These are phyloP conservation scores for Callionymus lyra DNA, from an alignment of 2,113 vertebrate genomes.

Conservation along the genomic window DNA sequence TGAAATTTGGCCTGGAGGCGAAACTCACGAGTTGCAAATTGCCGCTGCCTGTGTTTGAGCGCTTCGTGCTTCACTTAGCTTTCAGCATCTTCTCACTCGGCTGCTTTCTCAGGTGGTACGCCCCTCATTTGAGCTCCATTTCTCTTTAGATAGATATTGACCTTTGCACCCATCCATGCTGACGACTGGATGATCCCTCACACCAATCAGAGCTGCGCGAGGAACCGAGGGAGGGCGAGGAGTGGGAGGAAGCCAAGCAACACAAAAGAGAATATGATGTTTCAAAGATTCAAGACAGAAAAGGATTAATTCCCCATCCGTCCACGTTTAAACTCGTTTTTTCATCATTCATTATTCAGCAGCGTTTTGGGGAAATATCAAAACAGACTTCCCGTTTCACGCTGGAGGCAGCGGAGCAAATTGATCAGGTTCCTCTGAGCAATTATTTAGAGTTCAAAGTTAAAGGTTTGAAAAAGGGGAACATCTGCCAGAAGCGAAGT, in stretches of 20 bases:
- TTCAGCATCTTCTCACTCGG: conserved; percentile 25
- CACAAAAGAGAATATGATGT: conserved; percentile 12
- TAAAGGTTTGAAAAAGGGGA: conserved; percentile 19
- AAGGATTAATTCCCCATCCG: conserved; percentile 20
- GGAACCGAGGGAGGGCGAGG: conserved; percentile 1
- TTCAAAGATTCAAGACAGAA: conserved; percentile 20
- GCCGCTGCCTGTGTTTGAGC: conserved; percentile 12
- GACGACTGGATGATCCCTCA: conserved; percentile 36
- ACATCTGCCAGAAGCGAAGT: not conserved
- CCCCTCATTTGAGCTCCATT: conserved; percentile 40
- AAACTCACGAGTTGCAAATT: conserved; percentile 38
- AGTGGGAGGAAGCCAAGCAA: conserved; percentile 8
- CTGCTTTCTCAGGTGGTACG: conserved; percentile 32
- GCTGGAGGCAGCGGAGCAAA: conserved; percentile 27
- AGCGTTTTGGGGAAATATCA: conserved; percentile 31
- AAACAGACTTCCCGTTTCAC: conserved; percentile 33
- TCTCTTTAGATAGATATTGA: conserved; percentile 50
- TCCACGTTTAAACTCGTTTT: conserved; percentile 3
- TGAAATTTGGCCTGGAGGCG: conserved; percentile 28
- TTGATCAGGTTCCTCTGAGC: conserved; percentile 43
- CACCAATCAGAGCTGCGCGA: conserved; percentile 26
- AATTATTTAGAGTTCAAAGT: conserved; percentile 49
- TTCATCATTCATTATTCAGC: conserved; percentile 31
- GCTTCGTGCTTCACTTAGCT: conserved; percentile 28
- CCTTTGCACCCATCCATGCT: conserved; percentile 37